Evolutionary conservation across 1,140 invertebrate species (phyloP).

Genomic region (Agrilus planipennis): DNA sequence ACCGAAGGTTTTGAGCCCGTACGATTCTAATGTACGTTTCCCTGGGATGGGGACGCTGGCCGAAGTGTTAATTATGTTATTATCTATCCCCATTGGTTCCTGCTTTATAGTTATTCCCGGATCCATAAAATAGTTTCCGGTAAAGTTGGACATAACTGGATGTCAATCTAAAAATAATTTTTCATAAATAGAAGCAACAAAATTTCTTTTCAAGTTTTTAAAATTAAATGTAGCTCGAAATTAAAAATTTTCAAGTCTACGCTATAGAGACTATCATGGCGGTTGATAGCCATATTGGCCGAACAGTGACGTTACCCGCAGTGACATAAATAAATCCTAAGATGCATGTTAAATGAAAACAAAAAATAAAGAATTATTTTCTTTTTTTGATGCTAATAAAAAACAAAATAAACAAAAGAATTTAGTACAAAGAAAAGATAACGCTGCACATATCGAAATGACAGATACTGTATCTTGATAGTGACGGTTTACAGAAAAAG

Average conservation of each 20-base stretch:
- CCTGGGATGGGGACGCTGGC: constrained; percentile 47
- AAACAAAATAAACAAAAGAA: too few relatives aligned
- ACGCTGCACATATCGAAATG: too few relatives aligned
- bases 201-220: background rate
- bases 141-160: constrained; percentile 25
- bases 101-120: constrained; percentile 35
- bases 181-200: too few relatives aligned
- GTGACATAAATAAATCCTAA: too few relatives aligned
- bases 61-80: constrained; percentile 30
- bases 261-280: background rate
- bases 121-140: constrained; percentile 35
- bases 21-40: constrained; percentile 34
- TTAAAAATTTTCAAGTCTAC: background rate
- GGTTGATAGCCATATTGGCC: too few relatives aligned
- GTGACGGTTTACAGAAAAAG: too few relatives aligned
- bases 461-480: too few relatives aligned
- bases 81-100: constrained; percentile 31
- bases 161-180: background rate
- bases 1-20: constrained; percentile 38
- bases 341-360: too few relatives aligned
- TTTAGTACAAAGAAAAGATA: too few relatives aligned
- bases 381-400: too few relatives aligned
- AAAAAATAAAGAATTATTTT: too few relatives aligned
- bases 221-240: background rate
- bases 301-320: too few relatives aligned